A percentile compares a stretch with the other conserved stretches of the same genome.
Evolutionary conservation across 2,888 invertebrate species (phyloP).

Genomic region (Acanthosepion esculentum): DNA sequence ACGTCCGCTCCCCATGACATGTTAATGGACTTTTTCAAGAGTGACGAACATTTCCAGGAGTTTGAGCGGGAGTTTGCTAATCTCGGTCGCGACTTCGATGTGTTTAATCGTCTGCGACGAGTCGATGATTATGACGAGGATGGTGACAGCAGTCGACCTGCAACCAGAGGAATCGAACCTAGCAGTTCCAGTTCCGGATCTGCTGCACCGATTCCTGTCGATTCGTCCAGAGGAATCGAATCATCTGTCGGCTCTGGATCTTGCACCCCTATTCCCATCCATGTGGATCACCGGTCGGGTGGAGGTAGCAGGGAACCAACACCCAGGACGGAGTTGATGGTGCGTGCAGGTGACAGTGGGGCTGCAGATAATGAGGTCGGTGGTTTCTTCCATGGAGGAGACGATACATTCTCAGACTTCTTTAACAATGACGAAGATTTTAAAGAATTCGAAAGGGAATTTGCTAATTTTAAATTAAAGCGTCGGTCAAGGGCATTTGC

Average conservation of each 20-base stretch:
- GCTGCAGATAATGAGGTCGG: slow-evolving; percentile 51
- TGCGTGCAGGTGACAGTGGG: slow-evolving; percentile 50
- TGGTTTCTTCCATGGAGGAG: slow-evolving; percentile 49
- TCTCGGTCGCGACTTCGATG: slow-evolving; percentile 52
- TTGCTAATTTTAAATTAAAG: slow-evolving; percentile 65
- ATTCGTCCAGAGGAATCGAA: background rate
- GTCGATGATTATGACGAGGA: slow-evolving; percentile 34
- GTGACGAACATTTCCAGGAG: slow-evolving; percentile 70
- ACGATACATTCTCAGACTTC: slow-evolving; percentile 67
- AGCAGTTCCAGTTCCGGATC: background rate
- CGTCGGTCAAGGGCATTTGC: slow-evolving; percentile 61
- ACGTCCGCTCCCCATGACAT: slow-evolving; percentile 50
- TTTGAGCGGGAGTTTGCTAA: slow-evolving; percentile 70
- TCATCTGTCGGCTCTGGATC: background rate
- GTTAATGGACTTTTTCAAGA: slow-evolving; percentile 69
- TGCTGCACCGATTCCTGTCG: background rate
- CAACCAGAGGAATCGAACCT: background rate
- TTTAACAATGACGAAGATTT: slow-evolving; percentile 70
- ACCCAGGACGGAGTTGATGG: slow-evolving; percentile 52
- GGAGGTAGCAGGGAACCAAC: slow-evolving; percentile 2
- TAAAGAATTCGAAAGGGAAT: slow-evolving; percentile 67
- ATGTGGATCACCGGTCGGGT: background rate
- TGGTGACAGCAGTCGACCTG: background rate
- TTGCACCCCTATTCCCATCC: background rate
- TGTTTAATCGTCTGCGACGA: slow-evolving; percentile 24